These are phyloP conservation scores for Polypedilum vanderplanki DNA, from an alignment of 1,140 invertebrate species.

Conservation along the genomic window DNA sequence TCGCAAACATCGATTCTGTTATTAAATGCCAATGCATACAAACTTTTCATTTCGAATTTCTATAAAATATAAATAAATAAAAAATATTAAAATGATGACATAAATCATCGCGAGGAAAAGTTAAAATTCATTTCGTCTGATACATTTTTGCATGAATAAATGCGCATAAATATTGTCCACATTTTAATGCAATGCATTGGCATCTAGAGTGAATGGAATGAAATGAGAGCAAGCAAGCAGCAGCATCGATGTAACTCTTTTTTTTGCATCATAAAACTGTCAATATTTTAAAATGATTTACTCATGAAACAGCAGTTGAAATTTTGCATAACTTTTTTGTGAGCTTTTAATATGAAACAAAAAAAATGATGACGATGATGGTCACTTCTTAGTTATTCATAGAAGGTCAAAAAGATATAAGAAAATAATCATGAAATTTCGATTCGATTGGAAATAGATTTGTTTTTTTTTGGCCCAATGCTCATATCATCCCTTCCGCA, in stretches of 20 bases:
- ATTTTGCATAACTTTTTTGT: not conserved
- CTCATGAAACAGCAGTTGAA: constrained; percentile 7
- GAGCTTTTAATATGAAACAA: no score
- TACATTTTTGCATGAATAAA: no score
- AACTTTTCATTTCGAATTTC: no score
- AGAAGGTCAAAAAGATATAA: not conserved
- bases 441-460: not conserved
- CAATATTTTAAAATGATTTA: constrained; percentile 21
- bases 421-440: constrained; percentile 17
- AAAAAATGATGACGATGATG: not conserved
- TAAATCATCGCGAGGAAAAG: not conserved
- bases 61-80: constrained; percentile 14
- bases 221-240: not conserved
- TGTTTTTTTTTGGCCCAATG: not conserved
- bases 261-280: constrained; percentile 25
- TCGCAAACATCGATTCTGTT: no score
- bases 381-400: not conserved
- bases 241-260: not conserved
- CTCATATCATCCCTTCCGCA: not conserved
- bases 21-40: no score
- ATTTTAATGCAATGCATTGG: not conserved
- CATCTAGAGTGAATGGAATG: not conserved
- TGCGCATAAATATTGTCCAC: not conserved
- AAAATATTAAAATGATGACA: constrained; percentile 8
- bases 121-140: no score